phyloP scores from a whole-genome alignment of 2,888 invertebrate species.

The Drosophila sordidula region DNA sequence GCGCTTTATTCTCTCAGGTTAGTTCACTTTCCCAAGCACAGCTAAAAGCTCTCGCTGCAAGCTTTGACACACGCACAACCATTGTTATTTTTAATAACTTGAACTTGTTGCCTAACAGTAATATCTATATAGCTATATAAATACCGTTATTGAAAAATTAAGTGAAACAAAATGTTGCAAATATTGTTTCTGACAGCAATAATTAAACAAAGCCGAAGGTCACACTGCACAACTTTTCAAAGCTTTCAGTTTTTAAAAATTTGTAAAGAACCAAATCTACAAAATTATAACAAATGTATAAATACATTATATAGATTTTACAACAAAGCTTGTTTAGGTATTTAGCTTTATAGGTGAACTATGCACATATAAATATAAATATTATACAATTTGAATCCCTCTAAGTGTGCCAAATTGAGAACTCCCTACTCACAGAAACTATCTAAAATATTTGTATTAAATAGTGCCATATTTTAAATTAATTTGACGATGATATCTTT shows the following conservation, averaged over 20 bases:
- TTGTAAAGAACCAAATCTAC: constrained; percentile 18
- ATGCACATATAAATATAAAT: constrained; percentile 1
- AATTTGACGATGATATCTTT: not conserved
- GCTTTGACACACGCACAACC: constrained; percentile 3
- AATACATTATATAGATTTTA: not conserved
- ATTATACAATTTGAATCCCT: not conserved
- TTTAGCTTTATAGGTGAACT: not conserved
- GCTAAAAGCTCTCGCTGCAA: constrained; percentile 5
- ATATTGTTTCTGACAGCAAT: not conserved
- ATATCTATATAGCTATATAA: constrained; percentile 1
- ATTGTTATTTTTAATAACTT: not conserved
- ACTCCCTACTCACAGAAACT: too few species aligned
- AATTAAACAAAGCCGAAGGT: constrained; percentile 25
- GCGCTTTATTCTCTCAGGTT: not conserved
- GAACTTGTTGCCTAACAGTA: constrained; percentile 9
- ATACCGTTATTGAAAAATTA: constrained; percentile 6
- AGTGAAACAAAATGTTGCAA: not conserved
- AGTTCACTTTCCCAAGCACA: not conserved
- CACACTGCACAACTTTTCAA: constrained; percentile 9
- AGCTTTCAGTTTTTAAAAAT: constrained; percentile 10
- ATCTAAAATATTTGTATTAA: too few species aligned
- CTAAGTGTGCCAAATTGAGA: not conserved
- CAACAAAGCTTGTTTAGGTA: not conserved
- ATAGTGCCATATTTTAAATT: too few species aligned
- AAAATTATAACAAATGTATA: not conserved